Base-by-base conservation (phyloP, 2,888 invertebrate species). In the Brachypalpus laphriformis region DNA sequence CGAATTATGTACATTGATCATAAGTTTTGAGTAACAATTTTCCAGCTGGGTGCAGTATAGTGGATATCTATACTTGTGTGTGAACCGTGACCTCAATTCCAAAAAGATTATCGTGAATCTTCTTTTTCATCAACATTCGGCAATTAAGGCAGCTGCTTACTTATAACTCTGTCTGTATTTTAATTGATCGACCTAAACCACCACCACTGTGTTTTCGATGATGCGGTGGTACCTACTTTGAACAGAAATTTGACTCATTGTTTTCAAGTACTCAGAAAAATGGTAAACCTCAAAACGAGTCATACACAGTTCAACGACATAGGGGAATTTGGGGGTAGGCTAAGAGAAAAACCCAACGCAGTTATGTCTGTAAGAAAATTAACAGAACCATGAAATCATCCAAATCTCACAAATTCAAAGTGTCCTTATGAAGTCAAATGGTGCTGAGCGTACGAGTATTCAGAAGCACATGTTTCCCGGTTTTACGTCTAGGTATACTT, bases 21-120 rank as follows among this genome's bases (percentile, higher is more conserved):
- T 49, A 31, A 57, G 34, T 65, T 65, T 65, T 14, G 34, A 47
- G 47, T 31, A n/a, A n/a, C 34, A 65, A 65, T 37, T 65, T 65
- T 65, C 49, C 65, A 65, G 20, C 37, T 49, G 49, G 49, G 20
- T 65, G 65, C 49, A 65, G 49, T 22, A 14, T 16, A 31, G 31
- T 45, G 45, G 16, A 11, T 16, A 16, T 16, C 34, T 34, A 37
- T 65, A 45, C 31, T 47, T 63, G 47, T 31, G 28, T 63, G 49
- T 37, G 34, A 65, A 49, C 20, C 20, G 65, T 49, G 49, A 18
- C 65, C 65, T 34, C 49, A 65, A 65, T 65, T 51, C n/a, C 34
- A 49, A 37, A 20, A 22, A 65, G 65, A 65, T 65, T 65, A 63
- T 47, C 31, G 63, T 47, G 47, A 25, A 28, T 63, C 31, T 63